Conservation (phyloP, 2,797 vertebrate genomes). For the Danio choprae region DNA sequence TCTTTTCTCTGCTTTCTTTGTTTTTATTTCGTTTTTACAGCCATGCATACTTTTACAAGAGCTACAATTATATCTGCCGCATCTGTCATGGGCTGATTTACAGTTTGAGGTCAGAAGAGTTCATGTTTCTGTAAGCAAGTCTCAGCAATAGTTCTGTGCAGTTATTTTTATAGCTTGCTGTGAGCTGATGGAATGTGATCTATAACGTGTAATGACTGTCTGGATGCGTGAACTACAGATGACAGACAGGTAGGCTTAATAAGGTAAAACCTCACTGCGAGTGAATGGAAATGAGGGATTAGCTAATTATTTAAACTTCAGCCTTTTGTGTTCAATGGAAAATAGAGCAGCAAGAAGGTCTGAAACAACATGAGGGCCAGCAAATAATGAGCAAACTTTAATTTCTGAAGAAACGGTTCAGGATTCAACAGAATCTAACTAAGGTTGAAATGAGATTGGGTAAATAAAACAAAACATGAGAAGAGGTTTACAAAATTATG, state of each 20-base stretch:
- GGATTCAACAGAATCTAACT: too few relatives aligned
- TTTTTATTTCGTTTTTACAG: slow-evolving; percentile 55
- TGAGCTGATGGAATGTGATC: slow-evolving; percentile 38
- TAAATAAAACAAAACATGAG: not conserved
- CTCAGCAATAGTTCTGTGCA: not conserved
- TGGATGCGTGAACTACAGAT: not conserved
- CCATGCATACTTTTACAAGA: slow-evolving; percentile 52
- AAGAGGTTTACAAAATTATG: not conserved
- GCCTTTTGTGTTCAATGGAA: not conserved
- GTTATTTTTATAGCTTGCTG: slow-evolving; percentile 23
- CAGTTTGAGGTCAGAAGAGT: slow-evolving; percentile 40
- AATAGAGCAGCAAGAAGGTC: too few relatives aligned
- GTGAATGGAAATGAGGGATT: not conserved
- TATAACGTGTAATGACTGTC: slow-evolving; percentile 8
- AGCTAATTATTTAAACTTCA: not conserved
- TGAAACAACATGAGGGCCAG: too few relatives aligned
- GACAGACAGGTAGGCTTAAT: slow-evolving; percentile 21
- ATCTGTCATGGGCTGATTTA: slow-evolving; percentile 53
- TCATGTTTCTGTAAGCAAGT: slow-evolving; percentile 36
- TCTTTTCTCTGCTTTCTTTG: slow-evolving; percentile 40
- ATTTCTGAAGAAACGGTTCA: too few relatives aligned
- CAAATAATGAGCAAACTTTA: too few relatives aligned
- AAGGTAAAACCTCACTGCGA: not conserved
- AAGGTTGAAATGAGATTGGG: not conserved
- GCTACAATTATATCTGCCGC: slow-evolving; percentile 63